Evolutionary conservation across 2,113 vertebrate genomes (phyloP).

Genomic region (Thryonomys swinderianus): DNA sequence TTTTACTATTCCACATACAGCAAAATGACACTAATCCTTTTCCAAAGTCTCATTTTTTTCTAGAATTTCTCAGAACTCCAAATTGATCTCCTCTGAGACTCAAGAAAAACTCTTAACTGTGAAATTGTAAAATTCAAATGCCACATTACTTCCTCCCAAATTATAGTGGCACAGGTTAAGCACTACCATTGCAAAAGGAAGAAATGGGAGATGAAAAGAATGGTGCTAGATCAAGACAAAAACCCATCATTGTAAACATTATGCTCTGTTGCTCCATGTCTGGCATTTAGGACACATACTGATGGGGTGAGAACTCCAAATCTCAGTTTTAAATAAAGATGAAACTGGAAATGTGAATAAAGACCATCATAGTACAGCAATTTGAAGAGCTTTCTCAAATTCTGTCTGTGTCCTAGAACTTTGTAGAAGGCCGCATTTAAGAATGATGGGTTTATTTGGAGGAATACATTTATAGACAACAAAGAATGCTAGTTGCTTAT

Average conservation of each 20-base stretch:
- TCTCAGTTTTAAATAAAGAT: not conserved
- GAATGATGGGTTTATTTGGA: not conserved
- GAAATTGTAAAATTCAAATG: not conserved
- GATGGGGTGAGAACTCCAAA: not conserved
- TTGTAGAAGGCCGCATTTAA: not conserved
- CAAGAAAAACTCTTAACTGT: not conserved
- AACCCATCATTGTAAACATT: not conserved
- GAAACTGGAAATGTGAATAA: not conserved
- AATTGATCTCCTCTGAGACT: not conserved
- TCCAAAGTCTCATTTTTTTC: not conserved
- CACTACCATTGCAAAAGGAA: not conserved
- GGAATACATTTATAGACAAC: not conserved
- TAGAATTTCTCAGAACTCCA: not conserved
- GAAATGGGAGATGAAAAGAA: not conserved
- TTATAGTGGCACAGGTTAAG: not conserved
- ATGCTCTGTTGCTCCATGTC: not conserved
- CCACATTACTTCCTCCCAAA: not conserved
- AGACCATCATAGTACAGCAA: accelerated
- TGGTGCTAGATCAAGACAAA: not conserved
- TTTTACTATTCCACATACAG: not conserved
- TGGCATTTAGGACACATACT: not conserved
- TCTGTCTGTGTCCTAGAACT: not conserved
- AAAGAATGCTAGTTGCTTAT: not conserved
- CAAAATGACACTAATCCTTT: not conserved
- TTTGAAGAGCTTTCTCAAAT: not conserved